Base-by-base conservation (phyloP, 2,888 invertebrate genomes). In the Drosophila birchii region DNA sequence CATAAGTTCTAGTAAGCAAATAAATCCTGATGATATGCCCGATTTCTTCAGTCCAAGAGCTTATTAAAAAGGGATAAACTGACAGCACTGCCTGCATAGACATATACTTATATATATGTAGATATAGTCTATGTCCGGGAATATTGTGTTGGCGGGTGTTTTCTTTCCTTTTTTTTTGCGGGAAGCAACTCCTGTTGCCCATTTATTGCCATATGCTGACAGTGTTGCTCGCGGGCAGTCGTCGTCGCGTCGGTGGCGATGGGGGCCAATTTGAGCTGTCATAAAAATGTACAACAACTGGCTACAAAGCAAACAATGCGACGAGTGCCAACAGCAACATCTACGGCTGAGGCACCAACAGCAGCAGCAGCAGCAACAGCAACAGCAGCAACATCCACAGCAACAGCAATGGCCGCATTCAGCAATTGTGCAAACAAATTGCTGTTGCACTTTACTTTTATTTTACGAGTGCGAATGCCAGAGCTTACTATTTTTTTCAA, bases 401-500 rank as follows among this genome's bases (percentile, higher is more conserved):
- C 75, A 64, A 51, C 71, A 81, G 82, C 86, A 77, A 79, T 76
- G 67, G 81, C 81, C 83, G 85, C 84, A 84, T 87, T 83, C 82
- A 82, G 85, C 86, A 86, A 86, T 85, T 85, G 85, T 87, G 86
- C 83, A 85, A 86, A 86, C 88, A 86, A 86, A 86, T 86, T 86
- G 86, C 88, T 88, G 86, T 83, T 86, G 86, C 86, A 86, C 88
- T 86, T 86, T 86, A 84, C 84, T 86, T 88, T 86, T 82, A 84
- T 86, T 88, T 87, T 87, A 87, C 86, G 86, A 87, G 86, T 84
- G 86, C 83, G 83, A 83, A 86, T 83, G 83, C 79, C 78, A 83
- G 75, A 76, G 74, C 67, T 74, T 69, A 63, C 75, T 69, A 75
- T 53, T 61, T 53, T 66, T 70, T 60, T 54, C 57, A 61, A 23